Conservation (phyloP, 2,797 vertebrate genomes). For the Natrix natrix region DNA sequence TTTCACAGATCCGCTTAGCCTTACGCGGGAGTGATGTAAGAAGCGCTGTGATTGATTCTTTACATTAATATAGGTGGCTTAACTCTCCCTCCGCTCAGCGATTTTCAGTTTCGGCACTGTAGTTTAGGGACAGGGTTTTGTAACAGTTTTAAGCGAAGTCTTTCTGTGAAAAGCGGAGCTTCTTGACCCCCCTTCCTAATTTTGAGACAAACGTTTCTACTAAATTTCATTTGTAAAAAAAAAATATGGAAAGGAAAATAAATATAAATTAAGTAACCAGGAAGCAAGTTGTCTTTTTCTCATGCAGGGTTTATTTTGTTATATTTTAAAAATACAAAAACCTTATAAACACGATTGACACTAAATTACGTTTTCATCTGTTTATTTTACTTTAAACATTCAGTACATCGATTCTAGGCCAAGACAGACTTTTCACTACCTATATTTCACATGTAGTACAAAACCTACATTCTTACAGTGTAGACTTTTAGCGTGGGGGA, state of each 20-base stretch:
- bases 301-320: neutral
- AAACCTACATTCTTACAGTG: neutral
- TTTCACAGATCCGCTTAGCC: neutral
- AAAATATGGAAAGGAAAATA: neutral
- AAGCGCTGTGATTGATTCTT: neutral
- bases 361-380: conserved; percentile 7
- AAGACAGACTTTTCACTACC: conserved; percentile 41
- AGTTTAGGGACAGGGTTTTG: neutral
- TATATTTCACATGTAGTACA: neutral
- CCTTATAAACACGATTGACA: neutral
- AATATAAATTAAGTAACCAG: neutral
- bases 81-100: neutral
- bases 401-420: conserved; percentile 41
- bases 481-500: neutral
- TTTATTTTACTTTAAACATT: conserved; percentile 17
- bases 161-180: neutral
- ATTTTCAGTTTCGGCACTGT: neutral
- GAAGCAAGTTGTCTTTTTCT: neutral
- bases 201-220: neutral
- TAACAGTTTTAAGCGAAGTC: neutral
- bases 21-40: neutral
- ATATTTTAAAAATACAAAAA: neutral
- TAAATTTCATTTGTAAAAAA: neutral
- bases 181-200: neutral
- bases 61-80: neutral